Conservation (phyloP, 2,113 vertebrate species). For the Caretta caretta region DNA sequence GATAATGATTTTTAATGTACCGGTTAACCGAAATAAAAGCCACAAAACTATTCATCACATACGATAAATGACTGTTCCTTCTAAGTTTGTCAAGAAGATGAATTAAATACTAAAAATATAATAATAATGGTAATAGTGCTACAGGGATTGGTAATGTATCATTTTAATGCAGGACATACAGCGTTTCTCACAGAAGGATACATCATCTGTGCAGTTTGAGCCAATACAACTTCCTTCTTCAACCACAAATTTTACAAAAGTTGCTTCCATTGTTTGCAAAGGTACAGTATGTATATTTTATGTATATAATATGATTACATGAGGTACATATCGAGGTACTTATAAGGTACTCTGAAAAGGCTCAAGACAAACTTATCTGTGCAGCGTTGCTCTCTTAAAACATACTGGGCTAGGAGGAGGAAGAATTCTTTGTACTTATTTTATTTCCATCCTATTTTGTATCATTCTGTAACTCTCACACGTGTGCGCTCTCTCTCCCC, state of each 20-base stretch:
- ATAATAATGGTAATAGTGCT: background rate
- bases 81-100: background rate
- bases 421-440: slow-evolving; percentile 3
- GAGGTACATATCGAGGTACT: background rate
- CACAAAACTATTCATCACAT: background rate
- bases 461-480: background rate
- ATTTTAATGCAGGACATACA: slow-evolving; percentile 83
- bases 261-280: slow-evolving; percentile 90
- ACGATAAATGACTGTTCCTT: background rate
- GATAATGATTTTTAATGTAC: background rate
- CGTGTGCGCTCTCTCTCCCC: fast-evolving
- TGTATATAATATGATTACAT: background rate
- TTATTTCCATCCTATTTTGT: background rate
- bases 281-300: slow-evolving; percentile 71
- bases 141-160: background rate
- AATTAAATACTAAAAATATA: background rate
- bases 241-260: slow-evolving; percentile 89
- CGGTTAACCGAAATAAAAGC: background rate
- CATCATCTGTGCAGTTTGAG: slow-evolving; percentile 82
- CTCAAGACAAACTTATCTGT: background rate
- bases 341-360: background rate
- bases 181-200: slow-evolving; percentile 83
- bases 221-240: slow-evolving; percentile 86
- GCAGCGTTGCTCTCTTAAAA: background rate
- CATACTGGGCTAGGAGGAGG: background rate